Conservation (phyloP, 2,888 invertebrate genomes). For the Callinectes sapidus region DNA sequence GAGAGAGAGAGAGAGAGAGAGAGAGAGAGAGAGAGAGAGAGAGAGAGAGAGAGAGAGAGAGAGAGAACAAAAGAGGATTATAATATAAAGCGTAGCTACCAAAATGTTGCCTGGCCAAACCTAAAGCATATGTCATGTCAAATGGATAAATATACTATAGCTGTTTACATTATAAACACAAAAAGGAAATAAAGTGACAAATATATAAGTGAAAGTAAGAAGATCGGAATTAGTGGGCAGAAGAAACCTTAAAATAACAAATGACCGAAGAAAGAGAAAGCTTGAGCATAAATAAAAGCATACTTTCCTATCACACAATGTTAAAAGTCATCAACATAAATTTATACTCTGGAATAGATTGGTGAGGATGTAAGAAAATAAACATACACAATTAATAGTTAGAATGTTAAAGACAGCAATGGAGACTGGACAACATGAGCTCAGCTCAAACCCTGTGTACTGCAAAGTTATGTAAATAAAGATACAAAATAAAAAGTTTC, state of each 20-base stretch:
- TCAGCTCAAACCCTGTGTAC: neutral
- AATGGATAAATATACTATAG: neutral
- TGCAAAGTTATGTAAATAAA: neutral
- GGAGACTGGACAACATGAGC: neutral
- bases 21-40: too few species aligned
- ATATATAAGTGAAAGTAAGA: neutral
- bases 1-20: too few species aligned
- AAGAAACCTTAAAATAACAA: too few species aligned
- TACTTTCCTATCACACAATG: neutral
- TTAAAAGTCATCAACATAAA: neutral
- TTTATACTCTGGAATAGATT: conserved; percentile 3
- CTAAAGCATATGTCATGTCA: neutral
- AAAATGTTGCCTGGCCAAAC: neutral
- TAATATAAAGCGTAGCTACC: neutral
- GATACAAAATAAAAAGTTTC: neutral
- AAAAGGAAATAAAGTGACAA: neutral
- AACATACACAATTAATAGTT: neutral
- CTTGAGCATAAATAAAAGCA: neutral
- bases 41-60: too few species aligned
- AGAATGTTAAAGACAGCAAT: neutral
- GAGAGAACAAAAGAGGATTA: neutral
- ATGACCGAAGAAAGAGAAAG: neutral
- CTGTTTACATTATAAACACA: neutral
- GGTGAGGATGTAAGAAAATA: neutral
- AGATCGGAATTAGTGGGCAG: too few species aligned